Conservation (phyloP, 2,113 vertebrate genomes). For the Rhinopomastus cyanomelas region DNA sequence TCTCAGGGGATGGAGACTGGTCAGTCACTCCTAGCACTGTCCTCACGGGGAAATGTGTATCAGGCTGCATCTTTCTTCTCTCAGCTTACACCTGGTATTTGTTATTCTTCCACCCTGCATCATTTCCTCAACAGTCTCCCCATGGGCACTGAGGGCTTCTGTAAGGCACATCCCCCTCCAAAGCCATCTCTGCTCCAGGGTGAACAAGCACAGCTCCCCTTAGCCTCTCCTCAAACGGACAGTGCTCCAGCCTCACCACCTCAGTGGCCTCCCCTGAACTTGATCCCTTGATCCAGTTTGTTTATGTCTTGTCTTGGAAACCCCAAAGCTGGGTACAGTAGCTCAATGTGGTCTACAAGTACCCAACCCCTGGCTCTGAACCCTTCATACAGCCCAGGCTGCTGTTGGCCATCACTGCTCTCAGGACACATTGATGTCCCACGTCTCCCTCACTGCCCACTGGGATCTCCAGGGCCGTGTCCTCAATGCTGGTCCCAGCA, state of each 20-base stretch:
- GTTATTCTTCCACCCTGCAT: background rate
- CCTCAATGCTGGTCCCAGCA: background rate
- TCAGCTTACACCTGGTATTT: background rate
- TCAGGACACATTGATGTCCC: background rate
- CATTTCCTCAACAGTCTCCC: background rate
- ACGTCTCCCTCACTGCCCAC: background rate
- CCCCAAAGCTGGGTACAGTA: background rate
- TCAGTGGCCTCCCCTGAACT: background rate
- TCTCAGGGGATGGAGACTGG: background rate
- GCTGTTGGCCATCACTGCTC: fast-evolving
- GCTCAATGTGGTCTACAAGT: background rate
- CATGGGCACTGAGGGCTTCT: background rate
- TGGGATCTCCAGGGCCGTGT: fast-evolving
- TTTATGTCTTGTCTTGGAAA: background rate
- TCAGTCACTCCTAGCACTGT: background rate
- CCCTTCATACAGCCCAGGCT: background rate
- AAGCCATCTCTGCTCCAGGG: background rate
- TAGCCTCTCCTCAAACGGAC: background rate
- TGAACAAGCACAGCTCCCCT: background rate
- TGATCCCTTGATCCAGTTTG: background rate
- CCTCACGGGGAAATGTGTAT: fast-evolving
- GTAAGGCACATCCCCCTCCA: fast-evolving
- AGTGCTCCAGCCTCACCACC: background rate
- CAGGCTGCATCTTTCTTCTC: background rate
- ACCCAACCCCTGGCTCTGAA: background rate